These are phyloP conservation scores for Aphelenchoides besseyi DNA, from an alignment of 1,140 invertebrate genomes.

Conservation along the genomic window DNA sequence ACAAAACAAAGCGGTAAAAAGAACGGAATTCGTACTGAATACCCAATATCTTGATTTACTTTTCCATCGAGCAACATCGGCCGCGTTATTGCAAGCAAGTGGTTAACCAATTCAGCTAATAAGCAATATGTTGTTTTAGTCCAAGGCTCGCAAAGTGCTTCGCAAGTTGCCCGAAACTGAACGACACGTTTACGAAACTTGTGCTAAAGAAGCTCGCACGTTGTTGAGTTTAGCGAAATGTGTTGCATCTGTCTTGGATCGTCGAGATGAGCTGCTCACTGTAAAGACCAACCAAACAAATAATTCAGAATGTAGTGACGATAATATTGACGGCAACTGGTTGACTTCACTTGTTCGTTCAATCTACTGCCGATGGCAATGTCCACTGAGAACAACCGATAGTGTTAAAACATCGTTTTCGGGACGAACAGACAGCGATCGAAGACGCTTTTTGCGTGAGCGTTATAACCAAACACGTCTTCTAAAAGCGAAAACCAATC, in stretches of 20 bases:
- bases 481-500: neutral
- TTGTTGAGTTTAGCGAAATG: conserved; percentile 10
- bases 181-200: neutral
- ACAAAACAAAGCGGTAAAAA: too few relatives aligned
- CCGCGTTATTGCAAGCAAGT: neutral
- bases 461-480: neutral
- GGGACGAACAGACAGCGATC: neutral
- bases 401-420: neutral
- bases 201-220: neutral
- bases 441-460: neutral
- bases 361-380: neutral
- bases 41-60: neutral
- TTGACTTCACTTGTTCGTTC: neutral
- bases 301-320: neutral
- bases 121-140: neutral
- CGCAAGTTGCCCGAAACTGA: neutral
- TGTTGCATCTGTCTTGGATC: conserved; percentile 9
- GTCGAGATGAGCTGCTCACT: neutral
- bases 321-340: neutral
- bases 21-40: neutral
- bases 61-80: neutral
- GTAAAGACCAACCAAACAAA: neutral
- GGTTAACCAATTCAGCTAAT: neutral
- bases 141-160: conserved; percentile 3
- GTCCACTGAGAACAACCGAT: neutral